These are phyloP conservation scores for Amphipyra berbera DNA, from an alignment of 2,888 invertebrate species.

Conservation along the genomic window DNA sequence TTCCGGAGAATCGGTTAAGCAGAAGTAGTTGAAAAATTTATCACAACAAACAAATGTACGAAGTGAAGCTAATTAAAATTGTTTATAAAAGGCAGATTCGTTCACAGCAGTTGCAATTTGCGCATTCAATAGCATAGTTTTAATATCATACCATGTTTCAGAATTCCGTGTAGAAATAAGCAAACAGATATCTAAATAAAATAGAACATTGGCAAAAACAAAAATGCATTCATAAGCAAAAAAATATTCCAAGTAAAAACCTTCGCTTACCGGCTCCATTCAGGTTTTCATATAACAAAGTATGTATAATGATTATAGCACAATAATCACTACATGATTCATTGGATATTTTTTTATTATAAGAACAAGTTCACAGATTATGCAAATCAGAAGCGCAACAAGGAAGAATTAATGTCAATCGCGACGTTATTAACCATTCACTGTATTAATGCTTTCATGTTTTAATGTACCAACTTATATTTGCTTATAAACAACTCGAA, in stretches of 20 bases:
- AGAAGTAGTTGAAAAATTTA: too few species aligned
- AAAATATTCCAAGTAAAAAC: conserved; percentile 25
- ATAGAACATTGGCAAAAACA: conserved; percentile 1
- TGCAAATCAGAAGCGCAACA: conserved; percentile 78
- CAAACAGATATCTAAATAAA: neutral
- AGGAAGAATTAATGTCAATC: conserved; percentile 79
- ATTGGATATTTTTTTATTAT: conserved; percentile 59
- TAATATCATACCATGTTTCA: neutral
- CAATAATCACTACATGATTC: conserved; percentile 49
- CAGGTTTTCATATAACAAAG: conserved; percentile 37
- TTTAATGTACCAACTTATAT: conserved; percentile 56
- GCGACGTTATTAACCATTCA: conserved; percentile 72
- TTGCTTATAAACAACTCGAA: conserved; percentile 22
- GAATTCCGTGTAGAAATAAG: neutral
- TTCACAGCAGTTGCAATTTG: too few species aligned
- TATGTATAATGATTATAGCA: conserved; percentile 34
- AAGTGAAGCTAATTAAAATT: too few species aligned
- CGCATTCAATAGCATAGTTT: too few species aligned
- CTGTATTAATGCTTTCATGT: conserved; percentile 66
- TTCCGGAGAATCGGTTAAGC: too few species aligned
- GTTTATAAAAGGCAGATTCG: too few species aligned
- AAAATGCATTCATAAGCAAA: conserved; percentile 9
- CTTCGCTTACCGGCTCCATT: conserved; percentile 16
- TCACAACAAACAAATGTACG: too few species aligned
- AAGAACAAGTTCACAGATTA: conserved; percentile 73